Conservation (phyloP, 2,888 invertebrate genomes). For the Plagiodera versicolora region DNA sequence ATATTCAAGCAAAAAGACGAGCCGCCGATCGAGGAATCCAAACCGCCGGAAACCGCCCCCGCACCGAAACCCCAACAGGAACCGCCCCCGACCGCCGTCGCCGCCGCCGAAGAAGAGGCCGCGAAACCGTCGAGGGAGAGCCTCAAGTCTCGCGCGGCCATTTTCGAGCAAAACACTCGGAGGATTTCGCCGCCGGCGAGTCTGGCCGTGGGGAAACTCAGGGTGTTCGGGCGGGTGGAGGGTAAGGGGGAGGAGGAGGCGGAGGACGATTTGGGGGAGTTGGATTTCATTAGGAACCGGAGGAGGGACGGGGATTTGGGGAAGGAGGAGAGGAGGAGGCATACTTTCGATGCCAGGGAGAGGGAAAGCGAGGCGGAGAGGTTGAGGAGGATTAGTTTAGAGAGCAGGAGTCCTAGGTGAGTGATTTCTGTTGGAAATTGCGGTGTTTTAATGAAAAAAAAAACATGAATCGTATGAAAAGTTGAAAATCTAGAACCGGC, state of each 20-base stretch:
- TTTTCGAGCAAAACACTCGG: constrained; percentile 44
- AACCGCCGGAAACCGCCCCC: constrained; percentile 11
- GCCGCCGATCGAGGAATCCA: constrained; percentile 14
- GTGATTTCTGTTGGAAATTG: constrained; percentile 18
- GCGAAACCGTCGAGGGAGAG: constrained; percentile 34
- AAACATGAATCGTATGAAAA: no score
- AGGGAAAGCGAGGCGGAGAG: constrained; percentile 46
- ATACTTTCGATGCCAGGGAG: constrained; percentile 47
- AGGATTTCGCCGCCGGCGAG: constrained; percentile 26
- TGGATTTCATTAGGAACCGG: constrained; percentile 40
- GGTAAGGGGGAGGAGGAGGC: constrained; percentile 25
- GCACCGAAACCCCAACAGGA: no score
- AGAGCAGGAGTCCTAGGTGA: constrained; percentile 50
- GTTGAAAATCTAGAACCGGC: no score
- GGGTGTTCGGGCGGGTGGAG: constrained; percentile 20
- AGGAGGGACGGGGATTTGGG: constrained; percentile 34
- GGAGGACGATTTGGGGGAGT: constrained; percentile 35
- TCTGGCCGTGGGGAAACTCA: constrained; percentile 30
- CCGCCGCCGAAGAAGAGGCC: no score
- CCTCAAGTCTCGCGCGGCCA: constrained; percentile 45
- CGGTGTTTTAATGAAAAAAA: no score
- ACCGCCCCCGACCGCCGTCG: no score
- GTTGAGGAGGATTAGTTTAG: constrained; percentile 49
- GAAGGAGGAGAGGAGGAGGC: constrained; percentile 45
- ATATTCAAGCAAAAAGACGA: constrained; percentile 48